Evolutionary conservation across 64 coral and sea anemone genomes (phyloP), one percentile per base, ranked within the genome.

Genomic region (Actinia equina): DNA sequence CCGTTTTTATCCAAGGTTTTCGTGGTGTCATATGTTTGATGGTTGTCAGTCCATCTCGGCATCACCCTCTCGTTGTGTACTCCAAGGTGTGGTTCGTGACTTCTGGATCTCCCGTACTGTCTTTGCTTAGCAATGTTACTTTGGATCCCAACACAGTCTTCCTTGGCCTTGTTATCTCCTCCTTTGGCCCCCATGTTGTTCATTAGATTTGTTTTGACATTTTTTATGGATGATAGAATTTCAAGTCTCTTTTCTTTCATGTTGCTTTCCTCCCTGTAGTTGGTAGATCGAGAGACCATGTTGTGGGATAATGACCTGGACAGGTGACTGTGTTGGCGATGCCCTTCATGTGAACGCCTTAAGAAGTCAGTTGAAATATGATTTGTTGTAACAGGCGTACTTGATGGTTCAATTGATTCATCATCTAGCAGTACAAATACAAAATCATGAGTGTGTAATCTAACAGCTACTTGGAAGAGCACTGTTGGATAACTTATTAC

Each of bases 201-300:
- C 16, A 58, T 85, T 2, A 85, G 59, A 17, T 85, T 85, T 17
- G 49, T 42, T 44, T 85, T 85, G 16, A 58, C 55, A 16, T 62
- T 42, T 10, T 85, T 85, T 18, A 85, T 85, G 6, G 83, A 85
- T 13, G 83, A 85, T 1, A 85, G 41, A 4, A 85, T 85, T 57
- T 63, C 43, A 43, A 85, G 55, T 43, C 83, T 54, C 25, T 60
- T 63, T 63, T 85, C 83, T 27, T 85, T 85, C 11, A 85, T 60
- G 56, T 61, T 42, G 7, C 17, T n/a, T 17, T 45, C 25, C 6
- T 44, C 20, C 5, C 62, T 63, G 83, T 58, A 85, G 53, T 23
- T 53, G 18, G 30, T 12, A 7, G 56, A 85, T 54, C 83, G 54
- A n/a, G 83, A 85, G 17, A 85, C 83, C 83, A 85, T 85, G 13